Conservation (phyloP, 2,113 vertebrate genomes). For the Epinephelus cyanopodus region DNA sequence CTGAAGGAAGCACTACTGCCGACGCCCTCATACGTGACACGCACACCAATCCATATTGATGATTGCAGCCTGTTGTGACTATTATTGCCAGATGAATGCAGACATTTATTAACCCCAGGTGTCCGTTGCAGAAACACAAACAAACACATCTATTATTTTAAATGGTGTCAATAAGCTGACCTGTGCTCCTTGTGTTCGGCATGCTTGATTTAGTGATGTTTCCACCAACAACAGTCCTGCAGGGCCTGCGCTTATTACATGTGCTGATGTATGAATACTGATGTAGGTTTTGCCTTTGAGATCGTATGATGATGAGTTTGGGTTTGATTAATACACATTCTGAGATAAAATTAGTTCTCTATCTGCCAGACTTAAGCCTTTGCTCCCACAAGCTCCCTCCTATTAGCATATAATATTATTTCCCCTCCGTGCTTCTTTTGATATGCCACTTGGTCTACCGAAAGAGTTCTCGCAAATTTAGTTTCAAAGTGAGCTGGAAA, state of each 20-base stretch:
- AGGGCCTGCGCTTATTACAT: slow-evolving; percentile 38
- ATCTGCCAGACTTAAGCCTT: slow-evolving; percentile 42
- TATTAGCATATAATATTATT: slow-evolving; percentile 65
- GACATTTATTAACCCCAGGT: slow-evolving; percentile 64
- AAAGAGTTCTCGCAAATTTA: slow-evolving; percentile 24
- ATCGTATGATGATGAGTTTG: slow-evolving; percentile 48
- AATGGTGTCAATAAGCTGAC: slow-evolving; percentile 62
- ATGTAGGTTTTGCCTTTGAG: slow-evolving; percentile 47
- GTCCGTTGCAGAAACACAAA: slow-evolving; percentile 50
- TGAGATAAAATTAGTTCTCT: slow-evolving; percentile 48
- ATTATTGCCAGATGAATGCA: slow-evolving; percentile 70
- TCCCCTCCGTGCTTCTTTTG: slow-evolving; percentile 49
- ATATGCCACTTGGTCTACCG: slow-evolving; percentile 47
- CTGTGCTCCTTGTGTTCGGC: slow-evolving; percentile 52
- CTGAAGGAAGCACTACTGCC: slow-evolving; percentile 13
- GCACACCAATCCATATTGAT: slow-evolving; percentile 67
- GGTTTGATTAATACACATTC: slow-evolving; percentile 62
- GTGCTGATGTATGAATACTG: slow-evolving; percentile 44
- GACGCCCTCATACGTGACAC: slow-evolving; percentile 34
- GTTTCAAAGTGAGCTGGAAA: slow-evolving; percentile 41
- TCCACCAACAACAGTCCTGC: slow-evolving; percentile 49
- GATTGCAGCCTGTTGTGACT: slow-evolving; percentile 43
- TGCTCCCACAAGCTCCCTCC: slow-evolving; percentile 49
- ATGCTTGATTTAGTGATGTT: slow-evolving; percentile 64
- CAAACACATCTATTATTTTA: slow-evolving; percentile 68